Evolutionary conservation across 2,113 vertebrate species (phyloP).

Genomic region (Sus scrofa): T2T-Sscrofa CM000815.6:121444001-121444500

Average conservation of each 20-base stretch:
- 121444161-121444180: neutral
- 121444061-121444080: neutral
- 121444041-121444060: neutral
- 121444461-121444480: neutral
- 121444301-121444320: neutral
- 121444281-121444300: neutral
- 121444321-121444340: neutral
- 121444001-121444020: neutral
- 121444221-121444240: neutral
- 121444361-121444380: neutral
- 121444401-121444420: neutral
- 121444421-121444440: neutral
- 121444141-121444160: neutral
- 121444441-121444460: neutral
- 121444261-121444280: neutral
- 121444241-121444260: neutral
- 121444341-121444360: neutral
- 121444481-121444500: slow-evolving; percentile 8
- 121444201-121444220: neutral
- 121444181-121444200: neutral
- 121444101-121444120: neutral
- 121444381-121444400: neutral
- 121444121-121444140: neutral
- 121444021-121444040: neutral
- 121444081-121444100: neutral